Evolutionary conservation across 1,140 invertebrate genomes (phyloP).

Genomic region (Drosophila elegans): DNA sequence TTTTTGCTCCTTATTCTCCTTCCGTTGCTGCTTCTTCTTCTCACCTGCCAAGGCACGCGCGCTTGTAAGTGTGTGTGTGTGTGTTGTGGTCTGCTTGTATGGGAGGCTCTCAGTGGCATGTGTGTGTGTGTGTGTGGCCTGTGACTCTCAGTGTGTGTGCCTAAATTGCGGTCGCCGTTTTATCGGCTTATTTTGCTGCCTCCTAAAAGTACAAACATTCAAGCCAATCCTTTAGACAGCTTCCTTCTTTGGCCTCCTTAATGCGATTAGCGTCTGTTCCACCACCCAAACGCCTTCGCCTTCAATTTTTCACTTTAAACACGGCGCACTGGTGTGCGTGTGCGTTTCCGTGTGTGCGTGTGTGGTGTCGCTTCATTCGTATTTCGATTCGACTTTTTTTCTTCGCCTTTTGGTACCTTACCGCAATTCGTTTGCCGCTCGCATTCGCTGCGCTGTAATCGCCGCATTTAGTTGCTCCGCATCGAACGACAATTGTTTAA

Average conservation of each 20-base stretch:
- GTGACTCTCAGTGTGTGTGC: slow-evolving; percentile 40
- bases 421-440: slow-evolving; percentile 59
- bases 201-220: slow-evolving; percentile 55
- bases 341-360: slow-evolving; percentile 23
- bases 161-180: slow-evolving; percentile 42
- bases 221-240: slow-evolving; percentile 15
- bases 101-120: slow-evolving; percentile 30
- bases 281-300: slow-evolving; percentile 56
- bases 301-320: slow-evolving; percentile 68
- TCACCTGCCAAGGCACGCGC: slow-evolving; percentile 60
- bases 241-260: slow-evolving; percentile 13
- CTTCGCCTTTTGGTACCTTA: slow-evolving; percentile 55
- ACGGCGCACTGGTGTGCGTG: slow-evolving; percentile 18
- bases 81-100: slow-evolving; percentile 48
- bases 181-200: slow-evolving; percentile 59
- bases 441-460: slow-evolving; percentile 52
- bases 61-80: slow-evolving; percentile 50
- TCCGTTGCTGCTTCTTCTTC: slow-evolving; percentile 30
- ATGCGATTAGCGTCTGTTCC: slow-evolving; percentile 30
- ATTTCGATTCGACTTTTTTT: slow-evolving; percentile 61
- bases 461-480: slow-evolving; percentile 52
- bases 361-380: slow-evolving; percentile 60
- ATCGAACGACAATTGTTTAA: slow-evolving; percentile 56
- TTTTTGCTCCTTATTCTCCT: slow-evolving; percentile 25
- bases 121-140: slow-evolving; percentile 5